Conservation (phyloP, 1,140 invertebrate genomes). For the Zaprionus tsacasi region DNA sequence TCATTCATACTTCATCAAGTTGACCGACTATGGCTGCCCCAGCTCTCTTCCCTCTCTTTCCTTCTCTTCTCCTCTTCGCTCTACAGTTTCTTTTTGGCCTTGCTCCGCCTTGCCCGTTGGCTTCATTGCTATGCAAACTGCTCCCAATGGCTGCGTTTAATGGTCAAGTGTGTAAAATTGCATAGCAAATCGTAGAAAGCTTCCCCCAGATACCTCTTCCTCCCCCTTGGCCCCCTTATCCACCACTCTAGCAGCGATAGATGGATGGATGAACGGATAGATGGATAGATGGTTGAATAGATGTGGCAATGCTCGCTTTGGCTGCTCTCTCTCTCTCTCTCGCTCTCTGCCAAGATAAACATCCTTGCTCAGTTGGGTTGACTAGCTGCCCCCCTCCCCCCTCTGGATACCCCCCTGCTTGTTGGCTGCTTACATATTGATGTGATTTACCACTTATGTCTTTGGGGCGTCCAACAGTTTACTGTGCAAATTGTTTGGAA, state of each 20-base stretch:
- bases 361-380: conserved; percentile 53
- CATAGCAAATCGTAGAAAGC: conserved; percentile 75
- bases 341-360: conserved; percentile 63
- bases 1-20: conserved; percentile 83
- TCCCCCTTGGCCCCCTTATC: background rate
- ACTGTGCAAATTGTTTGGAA: conserved; percentile 78
- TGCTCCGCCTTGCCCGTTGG: conserved; percentile 39
- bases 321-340: conserved; percentile 36
- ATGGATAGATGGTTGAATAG: conserved; percentile 15
- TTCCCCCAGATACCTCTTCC: background rate
- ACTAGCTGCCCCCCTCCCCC: background rate
- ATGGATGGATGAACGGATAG: conserved; percentile 7
- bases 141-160: conserved; percentile 82
- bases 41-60: no score
- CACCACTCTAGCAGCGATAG: conserved; percentile 21
- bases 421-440: conserved; percentile 75
- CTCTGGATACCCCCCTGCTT: conserved; percentile 34
- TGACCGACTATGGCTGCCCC: conserved; percentile 59
- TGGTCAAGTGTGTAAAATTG: conserved; percentile 84
- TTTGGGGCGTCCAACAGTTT: conserved; percentile 66
- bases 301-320: conserved; percentile 12
- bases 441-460: conserved; percentile 82
- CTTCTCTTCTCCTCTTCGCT: background rate
- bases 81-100: conserved; percentile 39
- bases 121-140: conserved; percentile 82